These are phyloP conservation scores for Scolopax bukidnonensis DNA, from an alignment of 2,797 vertebrate genomes.

Conservation along the genomic window DNA sequence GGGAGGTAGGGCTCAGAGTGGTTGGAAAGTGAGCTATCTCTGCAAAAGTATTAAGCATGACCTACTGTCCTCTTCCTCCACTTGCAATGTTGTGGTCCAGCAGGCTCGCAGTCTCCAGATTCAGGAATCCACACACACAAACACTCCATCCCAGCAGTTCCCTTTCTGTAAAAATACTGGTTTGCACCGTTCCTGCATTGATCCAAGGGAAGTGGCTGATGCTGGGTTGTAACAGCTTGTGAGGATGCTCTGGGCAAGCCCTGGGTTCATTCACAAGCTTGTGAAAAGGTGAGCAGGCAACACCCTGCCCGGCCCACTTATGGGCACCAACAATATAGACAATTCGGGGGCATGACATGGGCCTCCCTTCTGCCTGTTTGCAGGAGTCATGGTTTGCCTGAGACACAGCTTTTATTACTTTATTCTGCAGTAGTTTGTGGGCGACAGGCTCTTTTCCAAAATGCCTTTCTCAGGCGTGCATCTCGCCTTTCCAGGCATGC, in stretches of 20 bases:
- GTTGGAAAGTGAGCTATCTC: conserved; percentile 24
- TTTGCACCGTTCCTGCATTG: not conserved
- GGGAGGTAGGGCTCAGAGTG: not conserved
- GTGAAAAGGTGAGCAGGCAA: not conserved
- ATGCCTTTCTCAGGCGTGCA: conserved; percentile 9
- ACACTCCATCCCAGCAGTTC: not conserved
- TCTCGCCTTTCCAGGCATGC: conserved; percentile 6
- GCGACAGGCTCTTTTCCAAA: conserved; percentile 30
- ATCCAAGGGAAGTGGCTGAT: not conserved
- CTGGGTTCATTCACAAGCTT: not conserved
- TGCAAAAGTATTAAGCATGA: not conserved
- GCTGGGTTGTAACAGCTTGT: not conserved
- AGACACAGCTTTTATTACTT: not conserved
- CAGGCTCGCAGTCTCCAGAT: not conserved
- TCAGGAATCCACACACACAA: not conserved
- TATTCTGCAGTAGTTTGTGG: conserved; percentile 17
- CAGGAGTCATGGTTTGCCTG: not conserved
- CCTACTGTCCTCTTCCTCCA: not conserved
- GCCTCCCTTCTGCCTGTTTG: not conserved
- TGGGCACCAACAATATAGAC: rapidly evolving
- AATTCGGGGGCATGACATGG: rapidly evolving
- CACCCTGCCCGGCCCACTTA: rapidly evolving
- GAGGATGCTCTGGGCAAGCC: not conserved
- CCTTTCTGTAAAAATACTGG: not conserved
- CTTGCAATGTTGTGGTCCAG: not conserved